phyloP scores from a whole-genome alignment of 2,797 vertebrate genomes.

The Lateolabrax maculatus region DNA sequence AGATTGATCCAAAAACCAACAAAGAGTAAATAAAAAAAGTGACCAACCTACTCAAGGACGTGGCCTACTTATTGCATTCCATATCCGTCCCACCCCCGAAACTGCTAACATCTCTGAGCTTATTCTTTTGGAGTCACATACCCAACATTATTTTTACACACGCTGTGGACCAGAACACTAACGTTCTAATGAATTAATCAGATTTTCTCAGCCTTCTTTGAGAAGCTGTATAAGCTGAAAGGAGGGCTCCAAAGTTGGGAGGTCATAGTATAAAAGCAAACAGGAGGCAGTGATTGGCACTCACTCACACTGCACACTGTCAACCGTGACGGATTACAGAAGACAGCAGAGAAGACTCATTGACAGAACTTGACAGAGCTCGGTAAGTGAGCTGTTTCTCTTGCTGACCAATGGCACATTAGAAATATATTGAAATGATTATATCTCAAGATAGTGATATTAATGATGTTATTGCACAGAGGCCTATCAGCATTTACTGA shows the following conservation, averaged over 20 bases:
- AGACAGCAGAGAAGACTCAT: constrained; percentile 33
- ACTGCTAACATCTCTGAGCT: neutral
- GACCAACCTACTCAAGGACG: neutral
- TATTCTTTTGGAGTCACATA: constrained; percentile 19
- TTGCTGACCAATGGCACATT: neutral
- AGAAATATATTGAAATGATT: neutral
- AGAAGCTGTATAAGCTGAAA: constrained; percentile 53
- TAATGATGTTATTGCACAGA: neutral
- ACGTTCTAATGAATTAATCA: constrained; percentile 73
- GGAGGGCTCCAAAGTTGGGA: constrained; percentile 59
- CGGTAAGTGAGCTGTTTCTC: constrained; percentile 60
- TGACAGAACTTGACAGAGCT: constrained; percentile 16
- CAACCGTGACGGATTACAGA: constrained; percentile 59
- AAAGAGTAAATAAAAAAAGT: neutral
- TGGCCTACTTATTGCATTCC: neutral
- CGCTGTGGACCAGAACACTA: constrained; percentile 48
- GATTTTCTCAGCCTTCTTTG: constrained; percentile 65
- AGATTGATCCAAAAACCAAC: neutral
- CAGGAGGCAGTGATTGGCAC: constrained; percentile 30
- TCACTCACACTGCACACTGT: constrained; percentile 25
- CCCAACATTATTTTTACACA: constrained; percentile 70
- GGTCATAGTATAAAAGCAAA: constrained; percentile 72
- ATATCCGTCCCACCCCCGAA: neutral
- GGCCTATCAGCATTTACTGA: neutral
- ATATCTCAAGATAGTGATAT: neutral